Conservation (phyloP, 2,888 invertebrate species). For the Digitonthophagus gazella region DNA sequence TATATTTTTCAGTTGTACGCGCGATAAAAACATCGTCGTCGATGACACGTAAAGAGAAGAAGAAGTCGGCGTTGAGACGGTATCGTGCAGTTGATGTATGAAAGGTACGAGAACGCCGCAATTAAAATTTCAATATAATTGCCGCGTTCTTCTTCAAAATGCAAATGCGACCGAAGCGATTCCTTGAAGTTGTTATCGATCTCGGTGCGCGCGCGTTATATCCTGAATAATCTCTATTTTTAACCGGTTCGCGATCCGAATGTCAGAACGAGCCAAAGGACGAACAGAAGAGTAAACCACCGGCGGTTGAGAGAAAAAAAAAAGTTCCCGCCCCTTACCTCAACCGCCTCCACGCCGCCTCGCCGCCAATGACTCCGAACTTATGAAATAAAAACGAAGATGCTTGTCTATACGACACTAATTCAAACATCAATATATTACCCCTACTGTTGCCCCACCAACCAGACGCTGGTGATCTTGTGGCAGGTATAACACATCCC, state of each 20-base stretch:
- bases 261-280: slow-evolving; percentile 30
- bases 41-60: neutral
- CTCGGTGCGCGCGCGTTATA: slow-evolving; percentile 6
- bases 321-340: slow-evolving; percentile 15
- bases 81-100: neutral
- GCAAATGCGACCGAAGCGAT: slow-evolving; percentile 10
- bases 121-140: slow-evolving; percentile 19
- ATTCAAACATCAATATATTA: slow-evolving; percentile 51
- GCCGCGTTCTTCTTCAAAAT: slow-evolving; percentile 12
- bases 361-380: slow-evolving; percentile 47
- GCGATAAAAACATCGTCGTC: neutral
- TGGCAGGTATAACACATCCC: slow-evolving; percentile 40
- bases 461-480: slow-evolving; percentile 40
- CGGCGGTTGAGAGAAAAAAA: neutral
- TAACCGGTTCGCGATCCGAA: slow-evolving; percentile 13
- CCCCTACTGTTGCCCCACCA: slow-evolving; percentile 41
- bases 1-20: neutral
- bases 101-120: slow-evolving; percentile 5
- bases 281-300: slow-evolving; percentile 16
- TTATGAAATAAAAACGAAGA: slow-evolving; percentile 46
- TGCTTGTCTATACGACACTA: slow-evolving; percentile 47
- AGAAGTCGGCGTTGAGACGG: neutral
- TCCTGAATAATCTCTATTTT: slow-evolving; percentile 17
- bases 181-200: slow-evolving; percentile 18
- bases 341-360: slow-evolving; percentile 26